Base-by-base conservation (phyloP, 2,113 vertebrate genomes). In the Chaetops frenatus region DNA sequence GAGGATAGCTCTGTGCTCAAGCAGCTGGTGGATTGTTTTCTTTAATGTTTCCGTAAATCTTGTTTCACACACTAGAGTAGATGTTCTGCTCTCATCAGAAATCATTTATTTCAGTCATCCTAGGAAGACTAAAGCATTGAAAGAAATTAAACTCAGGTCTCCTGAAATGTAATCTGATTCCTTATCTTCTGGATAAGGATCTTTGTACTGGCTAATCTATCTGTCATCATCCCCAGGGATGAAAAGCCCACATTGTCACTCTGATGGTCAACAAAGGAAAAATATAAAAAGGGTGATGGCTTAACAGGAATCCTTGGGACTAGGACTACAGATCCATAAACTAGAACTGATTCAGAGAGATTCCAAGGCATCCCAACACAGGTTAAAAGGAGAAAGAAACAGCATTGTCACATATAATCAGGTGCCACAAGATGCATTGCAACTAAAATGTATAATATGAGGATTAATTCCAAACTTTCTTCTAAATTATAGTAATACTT, bases 401-500 rank as follows among this genome's bases (percentile, higher is more conserved):
- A 42, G 44, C 64, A 94, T 5, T 12, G 7, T 67, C 54, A 64
- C 53, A 42, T 12, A 53, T 31, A 51, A 11, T 38, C 42, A 79
- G 38, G 38, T 14, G 61, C 35, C 48, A 81, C 67, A 56, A 86
- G 67, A 47, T 40, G 25, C 36, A 31, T 23, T 86, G 94, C 74
- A 71, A 62, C 69, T 48, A 66, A 92, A 91, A 81, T 38, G 76
- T 21, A 45, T 45, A 74, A 69, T 66, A 61, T 23, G 45, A 94
- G 82, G 93, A 87, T 40, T 94, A 64, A 92, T 71, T 84, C 57
- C 47, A 89, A 83, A 92, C 42, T 71, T 33, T 95, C 90, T 95
- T 95, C 96, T 95, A 84, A 96, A 96, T 79, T 64, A 51, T 74
- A 78, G 36, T 27, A 76, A 93, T 97, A 98, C 99, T 98, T 98